Evolutionary conservation across 2,113 vertebrate species (phyloP), one percentile per base, ranked within the genome.

Genomic region (Pollimyrus isidori): DNA sequence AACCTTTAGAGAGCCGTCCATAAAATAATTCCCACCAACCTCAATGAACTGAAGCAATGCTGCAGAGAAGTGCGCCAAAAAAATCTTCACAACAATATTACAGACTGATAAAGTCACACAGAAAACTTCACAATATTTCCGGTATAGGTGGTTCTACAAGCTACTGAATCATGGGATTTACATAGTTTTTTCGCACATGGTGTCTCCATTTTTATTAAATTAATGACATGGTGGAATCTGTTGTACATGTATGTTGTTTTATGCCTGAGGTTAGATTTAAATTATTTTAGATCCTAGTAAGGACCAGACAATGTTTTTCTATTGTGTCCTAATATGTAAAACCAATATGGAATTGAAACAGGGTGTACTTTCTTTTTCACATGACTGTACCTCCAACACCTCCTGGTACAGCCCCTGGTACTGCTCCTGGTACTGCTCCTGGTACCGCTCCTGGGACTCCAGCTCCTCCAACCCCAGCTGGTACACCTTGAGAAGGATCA

Each of bases 371-470:
- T 58, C 56, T 23, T 58, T 58, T 58, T 58, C 7, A 58, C 56
- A 58, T 58, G 56, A 58, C 56, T 58, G 56, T 58, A 58, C 56
- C 56, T 58, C 21, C 62, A 65, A 10, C 62, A 76, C 30, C 69
- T 80, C 73, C 73, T 76, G 84, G 84, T 30, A 89, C 10, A 0
- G 11, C 84, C 15, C 56, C 89, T 52, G 89, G 52, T 35, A 89
- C 30, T 1, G 19, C 87, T 56, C 89, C 88, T 86, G 88, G 83
- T 69, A 86, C 9, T 0, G 7, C 86, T 65, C 69, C 90, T 88
- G 87, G 90, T 52, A 88, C 39, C 0, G 48, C 87, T 13, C 87
- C 89, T 84, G 87, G 73, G n/a, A 45, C 46, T 73, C 87, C 87
- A 3, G 13, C 49, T 26, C 89, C 89, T 46, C 89, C 89, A 30